phyloP scores from a whole-genome alignment of 2,888 invertebrate genomes.

The Parnassius orleans region DNA sequence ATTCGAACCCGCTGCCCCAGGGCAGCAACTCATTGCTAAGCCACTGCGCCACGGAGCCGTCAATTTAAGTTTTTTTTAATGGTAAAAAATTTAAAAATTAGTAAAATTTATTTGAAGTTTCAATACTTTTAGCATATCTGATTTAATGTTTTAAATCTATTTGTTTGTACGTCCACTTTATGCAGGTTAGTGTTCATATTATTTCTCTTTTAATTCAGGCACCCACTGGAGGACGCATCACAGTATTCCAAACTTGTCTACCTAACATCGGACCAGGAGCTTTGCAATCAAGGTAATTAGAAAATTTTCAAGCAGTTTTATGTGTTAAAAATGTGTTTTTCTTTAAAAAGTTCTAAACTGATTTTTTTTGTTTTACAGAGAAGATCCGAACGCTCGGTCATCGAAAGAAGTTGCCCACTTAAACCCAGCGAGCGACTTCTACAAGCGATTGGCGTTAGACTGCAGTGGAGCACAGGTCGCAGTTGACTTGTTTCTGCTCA shows the following conservation, averaged over 20 bases:
- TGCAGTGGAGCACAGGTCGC: constrained; percentile 98
- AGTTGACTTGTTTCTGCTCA: constrained; percentile 96
- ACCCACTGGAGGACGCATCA: constrained; percentile 95
- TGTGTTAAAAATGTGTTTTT: too few relatives aligned
- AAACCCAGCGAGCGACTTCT: constrained; percentile 97
- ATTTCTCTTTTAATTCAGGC: constrained; percentile 72
- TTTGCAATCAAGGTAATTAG: constrained; percentile 83
- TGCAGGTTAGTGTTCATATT: too few relatives aligned
- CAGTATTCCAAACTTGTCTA: constrained; percentile 95
- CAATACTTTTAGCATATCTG: too few relatives aligned
- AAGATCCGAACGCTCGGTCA: constrained; percentile 92
- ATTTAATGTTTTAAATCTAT: too few relatives aligned
- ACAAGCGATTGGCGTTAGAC: constrained; percentile 95
- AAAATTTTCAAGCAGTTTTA: not conserved
- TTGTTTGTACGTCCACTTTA: too few relatives aligned
- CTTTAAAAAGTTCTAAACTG: not conserved
- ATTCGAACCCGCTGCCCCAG: too few relatives aligned
- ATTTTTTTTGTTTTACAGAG: constrained; percentile 66
- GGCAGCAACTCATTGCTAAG: too few relatives aligned
- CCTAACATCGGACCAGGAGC: constrained; percentile 94
- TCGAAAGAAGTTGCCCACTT: constrained; percentile 92
- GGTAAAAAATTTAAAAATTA: too few relatives aligned
- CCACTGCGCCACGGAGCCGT: too few relatives aligned
- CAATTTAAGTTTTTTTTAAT: too few relatives aligned
- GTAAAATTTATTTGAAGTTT: too few relatives aligned